Percentiles rank a stretch among this genome's conserved stretches.
Conservation (phyloP, 2,113 vertebrate species). For the Ariopsis seemanni region DNA sequence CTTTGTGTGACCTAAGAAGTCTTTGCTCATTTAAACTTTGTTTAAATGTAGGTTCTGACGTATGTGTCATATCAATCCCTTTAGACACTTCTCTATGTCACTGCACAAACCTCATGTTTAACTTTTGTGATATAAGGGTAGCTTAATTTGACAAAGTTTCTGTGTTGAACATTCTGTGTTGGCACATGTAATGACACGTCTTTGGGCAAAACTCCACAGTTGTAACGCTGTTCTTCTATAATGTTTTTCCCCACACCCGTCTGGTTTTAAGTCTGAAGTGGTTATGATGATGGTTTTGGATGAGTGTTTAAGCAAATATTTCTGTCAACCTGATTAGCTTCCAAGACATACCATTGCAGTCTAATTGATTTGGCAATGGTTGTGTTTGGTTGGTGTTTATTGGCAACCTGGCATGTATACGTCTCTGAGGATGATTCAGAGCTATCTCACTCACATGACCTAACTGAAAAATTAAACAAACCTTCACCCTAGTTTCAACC, state of each 20-base stretch:
- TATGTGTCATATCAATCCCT: slow-evolving; percentile 29
- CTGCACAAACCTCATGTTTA: slow-evolving; percentile 36
- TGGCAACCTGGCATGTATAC: slow-evolving; percentile 39
- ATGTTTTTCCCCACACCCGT: slow-evolving; percentile 26
- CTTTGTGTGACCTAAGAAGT: background rate
- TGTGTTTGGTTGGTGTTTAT: slow-evolving; percentile 47
- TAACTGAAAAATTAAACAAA: slow-evolving; percentile 13
- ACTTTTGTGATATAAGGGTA: slow-evolving; percentile 38
- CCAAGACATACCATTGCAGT: slow-evolving; percentile 23
- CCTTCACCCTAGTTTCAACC: background rate
- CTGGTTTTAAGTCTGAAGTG: slow-evolving; percentile 21
- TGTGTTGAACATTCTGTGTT: slow-evolving; percentile 22
- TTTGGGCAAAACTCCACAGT: slow-evolving; percentile 20
- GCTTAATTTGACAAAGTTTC: slow-evolving; percentile 45
- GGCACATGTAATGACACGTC: slow-evolving; percentile 23
- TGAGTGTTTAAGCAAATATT: slow-evolving; percentile 34
- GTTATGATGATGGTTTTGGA: slow-evolving; percentile 30
- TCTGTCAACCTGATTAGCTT: slow-evolving; percentile 28
- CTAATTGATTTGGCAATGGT: slow-evolving; percentile 37
- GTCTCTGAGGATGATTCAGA: slow-evolving; percentile 24
- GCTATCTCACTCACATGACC: slow-evolving; percentile 29
- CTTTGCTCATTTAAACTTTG: background rate
- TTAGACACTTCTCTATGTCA: slow-evolving; percentile 31
- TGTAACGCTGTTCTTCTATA: slow-evolving; percentile 35
- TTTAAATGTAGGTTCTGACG: slow-evolving; percentile 20